Percentiles rank a stretch among this genome's conserved stretches.
Conservation (phyloP, 2,113 vertebrate species). For the Charina bottae region DNA sequence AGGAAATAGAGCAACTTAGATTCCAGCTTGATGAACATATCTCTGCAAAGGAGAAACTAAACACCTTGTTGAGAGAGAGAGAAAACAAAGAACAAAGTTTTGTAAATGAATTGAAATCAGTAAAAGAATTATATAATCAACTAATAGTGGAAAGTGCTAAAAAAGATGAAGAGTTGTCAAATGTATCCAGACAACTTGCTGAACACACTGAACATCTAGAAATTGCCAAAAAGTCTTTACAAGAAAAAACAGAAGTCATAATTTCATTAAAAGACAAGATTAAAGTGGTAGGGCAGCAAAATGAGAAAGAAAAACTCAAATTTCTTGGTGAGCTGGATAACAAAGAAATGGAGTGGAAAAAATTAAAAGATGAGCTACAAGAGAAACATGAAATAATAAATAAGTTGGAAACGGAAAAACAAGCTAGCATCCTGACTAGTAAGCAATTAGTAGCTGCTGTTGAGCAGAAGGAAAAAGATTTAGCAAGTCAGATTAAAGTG, state of each 20-base stretch:
- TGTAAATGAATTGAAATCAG: slow-evolving; percentile 79
- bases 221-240: slow-evolving; percentile 59
- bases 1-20: slow-evolving; percentile 63
- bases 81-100: slow-evolving; percentile 68
- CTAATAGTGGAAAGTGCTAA: slow-evolving; percentile 75
- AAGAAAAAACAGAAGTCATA: slow-evolving; percentile 73
- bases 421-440: slow-evolving; percentile 63
- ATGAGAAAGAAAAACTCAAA: slow-evolving; percentile 68
- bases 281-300: slow-evolving; percentile 56
- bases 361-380: slow-evolving; percentile 73
- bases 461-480: slow-evolving; percentile 63
- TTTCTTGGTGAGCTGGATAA: slow-evolving; percentile 68
- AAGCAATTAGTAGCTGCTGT: slow-evolving; percentile 70
- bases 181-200: slow-evolving; percentile 70
- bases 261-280: slow-evolving; percentile 74
- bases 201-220: slow-evolving; percentile 68
- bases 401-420: slow-evolving; percentile 66
- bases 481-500: slow-evolving; percentile 67
- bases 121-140: slow-evolving; percentile 80
- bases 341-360: slow-evolving; percentile 68
- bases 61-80: slow-evolving; percentile 68
- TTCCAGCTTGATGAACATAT: slow-evolving; percentile 72
- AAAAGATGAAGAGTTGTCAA: slow-evolving; percentile 70
- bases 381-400: slow-evolving; percentile 70
- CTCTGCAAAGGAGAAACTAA: slow-evolving; percentile 65